Evolutionary conservation across 2,797 vertebrate genomes (phyloP).

Genomic region (Cossypha niveicapilla): DNA sequence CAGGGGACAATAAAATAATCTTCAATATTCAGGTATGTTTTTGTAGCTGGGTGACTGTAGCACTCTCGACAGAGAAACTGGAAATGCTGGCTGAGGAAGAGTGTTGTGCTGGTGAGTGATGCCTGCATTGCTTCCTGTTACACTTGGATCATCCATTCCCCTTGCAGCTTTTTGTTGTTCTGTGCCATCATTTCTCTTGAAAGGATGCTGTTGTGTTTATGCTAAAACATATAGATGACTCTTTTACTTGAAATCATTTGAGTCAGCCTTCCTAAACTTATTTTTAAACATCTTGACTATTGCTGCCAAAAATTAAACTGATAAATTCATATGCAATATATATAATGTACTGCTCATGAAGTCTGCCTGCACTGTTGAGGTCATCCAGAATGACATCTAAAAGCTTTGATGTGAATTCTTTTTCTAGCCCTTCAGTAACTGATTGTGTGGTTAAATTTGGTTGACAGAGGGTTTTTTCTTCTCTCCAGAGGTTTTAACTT

Average conservation of each 20-base stretch:
- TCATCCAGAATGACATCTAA: background rate
- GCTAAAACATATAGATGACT: background rate
- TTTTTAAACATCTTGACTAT: background rate
- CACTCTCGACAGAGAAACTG: fast-evolving
- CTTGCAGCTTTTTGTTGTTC: background rate
- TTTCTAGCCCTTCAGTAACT: background rate
- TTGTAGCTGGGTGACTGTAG: background rate
- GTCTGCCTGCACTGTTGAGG: background rate
- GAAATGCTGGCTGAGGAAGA: background rate
- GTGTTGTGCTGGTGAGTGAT: background rate
- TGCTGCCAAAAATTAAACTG: background rate
- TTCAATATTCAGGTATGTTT: constrained; percentile 85
- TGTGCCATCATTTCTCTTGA: background rate
- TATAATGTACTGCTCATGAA: background rate
- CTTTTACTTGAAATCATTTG: background rate
- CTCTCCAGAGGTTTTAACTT: background rate
- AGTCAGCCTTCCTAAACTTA: background rate
- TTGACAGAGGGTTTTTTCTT: background rate
- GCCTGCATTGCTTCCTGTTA: background rate
- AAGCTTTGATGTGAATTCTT: background rate
- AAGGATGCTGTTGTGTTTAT: background rate
- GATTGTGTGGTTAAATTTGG: background rate
- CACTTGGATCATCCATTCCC: background rate
- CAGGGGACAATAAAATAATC: constrained; percentile 85
- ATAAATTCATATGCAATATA: background rate